phyloP scores from a whole-genome alignment of 2,113 vertebrate species.

The Vireo altiloquus region DNA sequence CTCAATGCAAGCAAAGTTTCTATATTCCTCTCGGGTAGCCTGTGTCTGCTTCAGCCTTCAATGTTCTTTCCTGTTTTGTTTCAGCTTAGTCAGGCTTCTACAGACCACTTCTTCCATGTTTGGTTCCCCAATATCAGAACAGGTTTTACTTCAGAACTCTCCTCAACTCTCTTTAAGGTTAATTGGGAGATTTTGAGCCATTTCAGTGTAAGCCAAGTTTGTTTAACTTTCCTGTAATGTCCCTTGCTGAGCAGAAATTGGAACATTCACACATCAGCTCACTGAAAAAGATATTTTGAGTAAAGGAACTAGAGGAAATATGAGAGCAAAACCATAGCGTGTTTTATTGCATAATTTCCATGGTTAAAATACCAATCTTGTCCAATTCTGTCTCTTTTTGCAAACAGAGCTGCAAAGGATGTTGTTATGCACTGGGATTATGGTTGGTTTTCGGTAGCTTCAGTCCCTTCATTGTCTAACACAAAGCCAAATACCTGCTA shows the following conservation, averaged over 20 bases:
- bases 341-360: background rate
- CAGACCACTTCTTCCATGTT: fast-evolving
- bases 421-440: background rate
- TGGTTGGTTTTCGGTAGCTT: background rate
- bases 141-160: background rate
- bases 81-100: background rate
- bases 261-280: background rate
- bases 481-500: background rate
- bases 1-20: background rate
- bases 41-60: background rate
- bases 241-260: background rate
- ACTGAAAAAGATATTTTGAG: background rate
- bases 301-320: background rate
- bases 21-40: background rate
- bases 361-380: background rate
- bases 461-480: background rate
- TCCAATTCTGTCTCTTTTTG: background rate
- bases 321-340: background rate
- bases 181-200: background rate
- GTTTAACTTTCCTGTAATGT: background rate
- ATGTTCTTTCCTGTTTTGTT: background rate
- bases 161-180: background rate
- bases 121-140: background rate
- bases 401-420: background rate
- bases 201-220: background rate